Evolutionary conservation across 2,888 invertebrate genomes (phyloP).

Genomic region (Enchytraeus crypticus): DNA sequence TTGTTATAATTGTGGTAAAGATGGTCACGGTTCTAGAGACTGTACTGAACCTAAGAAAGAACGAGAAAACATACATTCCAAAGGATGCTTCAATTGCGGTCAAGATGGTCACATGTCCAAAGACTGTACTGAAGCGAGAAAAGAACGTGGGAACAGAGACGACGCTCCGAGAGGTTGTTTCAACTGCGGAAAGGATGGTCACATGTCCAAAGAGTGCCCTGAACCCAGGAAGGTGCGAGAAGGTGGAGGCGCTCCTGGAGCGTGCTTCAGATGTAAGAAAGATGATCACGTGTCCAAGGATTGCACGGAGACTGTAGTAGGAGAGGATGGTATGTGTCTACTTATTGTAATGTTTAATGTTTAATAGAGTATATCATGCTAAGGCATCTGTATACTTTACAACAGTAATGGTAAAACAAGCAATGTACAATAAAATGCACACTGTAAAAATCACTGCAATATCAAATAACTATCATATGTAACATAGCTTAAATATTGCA

Average conservation of each 20-base stretch:
- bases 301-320: constrained; percentile 15
- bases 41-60: background rate
- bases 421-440: no score
- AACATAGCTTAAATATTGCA: no score
- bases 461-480: no score
- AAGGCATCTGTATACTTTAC: no score
- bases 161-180: background rate
- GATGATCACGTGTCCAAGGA: constrained; percentile 28
- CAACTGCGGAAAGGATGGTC: constrained; percentile 1
- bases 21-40: background rate
- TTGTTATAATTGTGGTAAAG: no score
- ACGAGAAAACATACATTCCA: background rate
- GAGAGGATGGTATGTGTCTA: constrained; percentile 7
- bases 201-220: background rate
- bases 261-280: constrained; percentile 29
- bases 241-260: background rate
- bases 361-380: no score
- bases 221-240: background rate
- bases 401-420: no score
- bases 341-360: no score
- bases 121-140: background rate
- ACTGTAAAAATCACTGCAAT: no score
- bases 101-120: background rate
- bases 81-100: background rate
- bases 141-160: background rate